phyloP scores from a whole-genome alignment of 2,113 vertebrate genomes.

The Microcebus lehilahytsara region DNA sequence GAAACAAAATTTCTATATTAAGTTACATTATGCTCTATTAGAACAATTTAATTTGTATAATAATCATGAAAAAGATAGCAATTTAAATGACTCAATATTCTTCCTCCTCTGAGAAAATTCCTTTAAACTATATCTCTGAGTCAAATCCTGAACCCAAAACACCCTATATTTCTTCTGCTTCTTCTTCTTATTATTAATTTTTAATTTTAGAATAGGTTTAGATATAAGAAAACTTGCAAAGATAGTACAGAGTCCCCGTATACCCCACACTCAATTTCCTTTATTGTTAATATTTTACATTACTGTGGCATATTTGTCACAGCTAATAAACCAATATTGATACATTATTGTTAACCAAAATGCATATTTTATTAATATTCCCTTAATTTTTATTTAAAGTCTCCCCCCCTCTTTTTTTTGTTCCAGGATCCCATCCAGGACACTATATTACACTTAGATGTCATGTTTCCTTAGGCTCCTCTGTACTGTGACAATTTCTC shows the following conservation, averaged over 20 bases:
- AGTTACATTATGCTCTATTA: neutral
- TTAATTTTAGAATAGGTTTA: constrained; percentile 8
- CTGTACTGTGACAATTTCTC: neutral
- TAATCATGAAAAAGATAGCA: neutral
- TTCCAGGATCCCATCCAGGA: neutral
- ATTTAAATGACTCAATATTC: constrained; percentile 1
- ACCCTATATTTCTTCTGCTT: neutral
- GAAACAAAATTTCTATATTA: neutral
- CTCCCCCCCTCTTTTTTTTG: neutral
- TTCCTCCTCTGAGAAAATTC: constrained; percentile 14
- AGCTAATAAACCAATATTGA: neutral
- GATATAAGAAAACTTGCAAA: neutral
- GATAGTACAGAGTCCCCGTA: neutral
- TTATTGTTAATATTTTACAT: neutral
- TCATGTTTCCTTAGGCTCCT: neutral
- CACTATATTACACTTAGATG: neutral
- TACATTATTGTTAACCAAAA: neutral
- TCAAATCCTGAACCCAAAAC: neutral
- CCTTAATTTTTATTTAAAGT: neutral
- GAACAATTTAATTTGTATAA: constrained; percentile 8
- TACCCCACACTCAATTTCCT: neutral
- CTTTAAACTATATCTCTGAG: neutral
- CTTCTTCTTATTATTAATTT: neutral
- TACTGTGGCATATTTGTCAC: neutral
- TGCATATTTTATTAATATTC: neutral